A percentile compares a stretch with the other conserved stretches of the same genome.
These are phyloP conservation scores for Ips typographus DNA, from an alignment of 1,140 invertebrate genomes.

Conservation along the genomic window DNA sequence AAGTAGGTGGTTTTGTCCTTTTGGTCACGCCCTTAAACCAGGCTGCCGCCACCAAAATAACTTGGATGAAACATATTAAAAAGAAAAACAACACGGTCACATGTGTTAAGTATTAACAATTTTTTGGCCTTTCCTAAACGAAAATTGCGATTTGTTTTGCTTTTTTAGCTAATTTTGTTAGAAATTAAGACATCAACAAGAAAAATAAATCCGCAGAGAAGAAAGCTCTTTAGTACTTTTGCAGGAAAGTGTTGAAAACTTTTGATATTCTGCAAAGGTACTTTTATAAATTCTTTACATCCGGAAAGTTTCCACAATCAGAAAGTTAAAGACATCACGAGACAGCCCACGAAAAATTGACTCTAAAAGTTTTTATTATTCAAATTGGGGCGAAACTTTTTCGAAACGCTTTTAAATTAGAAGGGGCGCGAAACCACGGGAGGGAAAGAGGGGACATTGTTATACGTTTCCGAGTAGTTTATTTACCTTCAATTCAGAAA, in stretches of 20 bases:
- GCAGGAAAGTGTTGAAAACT: conserved; percentile 17
- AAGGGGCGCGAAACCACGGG: conserved; percentile 7
- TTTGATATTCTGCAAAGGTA: conserved; percentile 28
- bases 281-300: conserved; percentile 31
- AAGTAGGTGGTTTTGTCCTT: no score
- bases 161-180: no score
- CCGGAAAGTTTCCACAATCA: conserved; percentile 26
- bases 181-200: no score
- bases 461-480: conserved; percentile 8
- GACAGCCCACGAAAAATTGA: conserved; percentile 29
- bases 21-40: no score
- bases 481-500: conserved; percentile 11
- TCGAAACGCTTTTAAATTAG: conserved; percentile 26
- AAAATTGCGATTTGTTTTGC: no score
- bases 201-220: no score
- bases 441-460: not conserved
- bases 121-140: no score
- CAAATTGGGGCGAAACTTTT: conserved; percentile 19
- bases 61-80: no score
- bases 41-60: no score
- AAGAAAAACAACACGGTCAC: no score
- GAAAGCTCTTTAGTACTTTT: no score
- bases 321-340: conserved; percentile 30
- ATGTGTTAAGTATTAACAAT: no score
- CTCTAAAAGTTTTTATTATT: conserved; percentile 29